phyloP scores from a whole-genome alignment of 2,888 invertebrate species.

The Zhuqinia jingwanae region DNA sequence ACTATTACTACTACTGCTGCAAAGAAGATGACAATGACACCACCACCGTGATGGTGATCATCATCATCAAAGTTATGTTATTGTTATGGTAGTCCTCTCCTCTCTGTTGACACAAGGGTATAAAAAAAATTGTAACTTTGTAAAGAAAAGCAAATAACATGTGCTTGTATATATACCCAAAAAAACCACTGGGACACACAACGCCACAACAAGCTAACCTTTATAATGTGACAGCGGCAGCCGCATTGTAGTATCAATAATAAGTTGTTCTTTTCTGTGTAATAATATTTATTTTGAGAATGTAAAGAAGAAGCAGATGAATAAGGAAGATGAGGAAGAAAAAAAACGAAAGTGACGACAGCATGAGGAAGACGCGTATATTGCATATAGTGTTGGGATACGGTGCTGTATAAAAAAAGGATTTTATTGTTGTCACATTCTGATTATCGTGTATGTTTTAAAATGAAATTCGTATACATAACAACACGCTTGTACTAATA shows the following conservation, averaged over 20 bases:
- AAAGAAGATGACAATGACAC: too few relatives aligned
- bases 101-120: too few relatives aligned
- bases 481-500: background rate
- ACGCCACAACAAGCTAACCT: background rate
- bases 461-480: background rate
- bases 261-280: background rate
- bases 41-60: too few relatives aligned
- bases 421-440: background rate
- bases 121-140: too few relatives aligned
- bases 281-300: background rate
- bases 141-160: background rate
- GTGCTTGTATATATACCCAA: too few relatives aligned
- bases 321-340: background rate
- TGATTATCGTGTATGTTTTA: background rate
- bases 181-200: too few relatives aligned
- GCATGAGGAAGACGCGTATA: background rate
- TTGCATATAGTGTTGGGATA: background rate
- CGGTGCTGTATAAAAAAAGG: too few relatives aligned
- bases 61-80: too few relatives aligned
- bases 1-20: too few relatives aligned
- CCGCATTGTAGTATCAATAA: background rate
- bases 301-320: too few relatives aligned
- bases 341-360: slow-evolving; percentile 9
- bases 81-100: too few relatives aligned
- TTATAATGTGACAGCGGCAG: too few relatives aligned